Evolutionary conservation across 2,797 vertebrate genomes (phyloP), one percentile per base, ranked within the genome.

Genomic region (Sebastolobus altivelis): DNA sequence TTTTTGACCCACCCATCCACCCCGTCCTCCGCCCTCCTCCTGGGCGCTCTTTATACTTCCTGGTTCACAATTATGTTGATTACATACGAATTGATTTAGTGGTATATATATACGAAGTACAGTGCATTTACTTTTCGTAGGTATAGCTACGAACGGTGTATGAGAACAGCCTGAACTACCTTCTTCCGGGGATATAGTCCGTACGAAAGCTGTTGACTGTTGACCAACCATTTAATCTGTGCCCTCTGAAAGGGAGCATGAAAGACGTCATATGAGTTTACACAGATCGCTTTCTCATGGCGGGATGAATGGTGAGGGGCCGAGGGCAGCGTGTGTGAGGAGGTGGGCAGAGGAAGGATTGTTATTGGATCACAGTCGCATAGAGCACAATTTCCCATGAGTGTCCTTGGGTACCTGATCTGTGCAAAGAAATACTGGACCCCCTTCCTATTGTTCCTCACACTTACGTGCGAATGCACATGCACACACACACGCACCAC

Each of bases 371-470:
- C 88, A 77, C 79, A 74, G 85, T 83, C 54, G 62, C 85, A 89
- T 46, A 72, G 85, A 90, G 90, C 79, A 71, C 85, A 87, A 90
- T 93, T 95, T 95, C 94, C 92, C 93, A 92, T 91, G 92, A 94
- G 94, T 85, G 79, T 87, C 87, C 90, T 92, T 92, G 86, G 90
- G 90, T 87, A 94, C 92, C 87, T 89, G 91, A 95, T 95, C 93
- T 77, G 71, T 59, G 83, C 88, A 71, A 90, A 90, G 88, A 92
- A 87, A 88, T 87, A 90, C 85, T 72, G 77, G 78, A 86, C 80
- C 87, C 83, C 77, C 18, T 88, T 81, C 37, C 85, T 84, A 87
- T 92, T 92, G 87, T 93, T 90, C 74, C 81, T 81, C 55, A 81
- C 78, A 54, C 88, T 85, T 81, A 46, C 27, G 82, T 80, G 75